Conservation (phyloP, 2,797 vertebrate genomes). For the Pseudopleuronectes americanus region DNA sequence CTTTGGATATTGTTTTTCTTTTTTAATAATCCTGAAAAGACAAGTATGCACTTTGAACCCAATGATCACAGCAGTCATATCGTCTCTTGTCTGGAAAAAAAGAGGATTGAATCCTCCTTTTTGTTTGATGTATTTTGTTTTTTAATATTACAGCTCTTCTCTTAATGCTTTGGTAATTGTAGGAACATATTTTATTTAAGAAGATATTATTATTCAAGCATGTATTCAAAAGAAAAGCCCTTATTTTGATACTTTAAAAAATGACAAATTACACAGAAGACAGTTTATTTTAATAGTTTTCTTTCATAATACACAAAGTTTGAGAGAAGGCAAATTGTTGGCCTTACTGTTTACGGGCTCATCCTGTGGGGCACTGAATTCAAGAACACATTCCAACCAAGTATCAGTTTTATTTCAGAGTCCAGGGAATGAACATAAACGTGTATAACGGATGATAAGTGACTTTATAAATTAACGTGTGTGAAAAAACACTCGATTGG, state of each 20-base stretch:
- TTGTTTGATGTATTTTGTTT: conserved; percentile 52
- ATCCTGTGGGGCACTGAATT: conserved; percentile 16
- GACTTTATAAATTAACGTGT: conserved; percentile 44
- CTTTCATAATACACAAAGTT: conserved; percentile 17
- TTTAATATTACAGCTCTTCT: conserved; percentile 51
- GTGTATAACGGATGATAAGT: conserved; percentile 39
- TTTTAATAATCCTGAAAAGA: conserved; percentile 61
- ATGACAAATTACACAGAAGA: conserved; percentile 32
- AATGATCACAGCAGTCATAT: conserved; percentile 59
- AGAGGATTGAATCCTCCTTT: conserved; percentile 72
- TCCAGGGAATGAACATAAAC: conserved; percentile 21
- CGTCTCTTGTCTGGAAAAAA: conserved; percentile 58
- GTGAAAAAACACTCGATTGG: conserved; percentile 50
- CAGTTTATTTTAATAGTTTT: conserved; percentile 30
- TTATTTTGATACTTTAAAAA: conserved; percentile 25
- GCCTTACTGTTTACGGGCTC: conserved; percentile 9
- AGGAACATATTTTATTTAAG: conserved; percentile 70
- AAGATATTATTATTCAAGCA: conserved; percentile 39
- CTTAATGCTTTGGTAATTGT: conserved; percentile 57
- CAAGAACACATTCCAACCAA: conserved; percentile 38
- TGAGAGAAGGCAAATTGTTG: conserved; percentile 6
- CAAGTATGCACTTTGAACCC: conserved; percentile 80
- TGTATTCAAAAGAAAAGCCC: conserved; percentile 38
- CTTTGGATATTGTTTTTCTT: conserved; percentile 46
- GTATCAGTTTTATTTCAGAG: conserved; percentile 29